Base-by-base conservation (phyloP, 2,888 invertebrate genomes). In the Portevinia maculata region DNA sequence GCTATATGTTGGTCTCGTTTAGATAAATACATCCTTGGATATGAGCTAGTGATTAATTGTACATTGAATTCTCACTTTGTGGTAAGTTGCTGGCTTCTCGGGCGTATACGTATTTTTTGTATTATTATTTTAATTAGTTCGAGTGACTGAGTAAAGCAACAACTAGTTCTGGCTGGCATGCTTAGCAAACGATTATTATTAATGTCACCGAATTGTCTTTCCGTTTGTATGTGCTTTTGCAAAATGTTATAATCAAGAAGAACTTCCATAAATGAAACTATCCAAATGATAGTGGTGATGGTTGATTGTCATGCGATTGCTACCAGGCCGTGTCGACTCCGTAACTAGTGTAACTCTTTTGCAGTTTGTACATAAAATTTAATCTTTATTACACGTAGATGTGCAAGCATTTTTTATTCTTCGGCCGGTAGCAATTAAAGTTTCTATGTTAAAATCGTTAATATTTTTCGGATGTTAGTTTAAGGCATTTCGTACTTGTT, bases 41-140 rank as follows among this genome's bases (percentile, higher is more conserved):
- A 39, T 60, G 71, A 57, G 37, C 71, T 41, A 71, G 64, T 57
- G 59, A 64, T 53, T 73, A 79, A 79, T 79, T 79, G 59, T 52
- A 69, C 32, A 39, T 17, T 30, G 30, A 24, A 32, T 52, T 34
- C 28, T 57, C n/a, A 30, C 17, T 48, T 39, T 53, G 48, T 50
- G 21, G 6, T 41, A 15, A 59, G 9, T 13, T 50, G 32, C 11
- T 13, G 59, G 50, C 41, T 48, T 50, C 79, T 74, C 41, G 9
- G 76, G 76, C 76, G 70, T 79, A 71, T 79, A 46, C 32, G 71
- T 60, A 19, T 1, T 59, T 30, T 65, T 78, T 69, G 39, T 15
- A 55, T 34, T n/a, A 30, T 50, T 24, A 46, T 30, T 55, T 24
- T 55, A 75, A 57, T 70, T 46, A 39, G 53, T 62, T 62, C 50